Evolutionary conservation across 2,888 invertebrate species (phyloP).

Genomic region (Melanostoma scalare): DNA sequence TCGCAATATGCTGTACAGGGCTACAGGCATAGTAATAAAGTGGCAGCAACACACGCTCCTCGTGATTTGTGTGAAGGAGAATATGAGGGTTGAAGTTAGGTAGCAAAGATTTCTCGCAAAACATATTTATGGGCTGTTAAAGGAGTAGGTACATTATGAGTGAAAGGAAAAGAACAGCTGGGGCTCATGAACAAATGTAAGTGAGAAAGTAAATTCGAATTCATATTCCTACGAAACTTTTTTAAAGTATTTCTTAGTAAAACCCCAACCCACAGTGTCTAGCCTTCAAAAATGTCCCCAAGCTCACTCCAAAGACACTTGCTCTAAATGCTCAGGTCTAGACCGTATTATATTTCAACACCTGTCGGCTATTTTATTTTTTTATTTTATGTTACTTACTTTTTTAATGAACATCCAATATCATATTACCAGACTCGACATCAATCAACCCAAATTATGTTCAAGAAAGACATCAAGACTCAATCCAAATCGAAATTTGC

Average conservation of each 20-base stretch:
- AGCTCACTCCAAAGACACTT: conserved; percentile 18
- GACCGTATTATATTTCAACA: conserved; percentile 31
- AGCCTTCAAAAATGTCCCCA: conserved; percentile 3
- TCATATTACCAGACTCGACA: conserved; percentile 54
- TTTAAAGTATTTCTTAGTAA: no score
- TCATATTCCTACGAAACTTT: no score
- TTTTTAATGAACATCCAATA: conserved; percentile 41
- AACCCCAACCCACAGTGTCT: not conserved
- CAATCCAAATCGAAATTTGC: conserved; percentile 55
- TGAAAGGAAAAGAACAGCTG: no score
- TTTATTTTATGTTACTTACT: not conserved
- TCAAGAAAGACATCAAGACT: conserved; percentile 54
- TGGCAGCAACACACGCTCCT: no score
- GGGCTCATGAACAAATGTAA: no score
- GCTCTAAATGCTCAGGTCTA: conserved; percentile 37
- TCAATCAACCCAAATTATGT: conserved; percentile 58
- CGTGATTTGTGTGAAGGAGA: no score
- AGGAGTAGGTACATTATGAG: no score
- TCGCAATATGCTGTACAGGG: not conserved
- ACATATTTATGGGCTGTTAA: no score
- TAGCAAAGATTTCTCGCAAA: no score
- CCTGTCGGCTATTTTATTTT: conserved; percentile 10
- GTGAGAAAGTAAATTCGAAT: no score
- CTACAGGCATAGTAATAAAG: not conserved
- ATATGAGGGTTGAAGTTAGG: no score